phyloP scores from a whole-genome alignment of 1,140 invertebrate species.

The Eupeodes corollae region DNA sequence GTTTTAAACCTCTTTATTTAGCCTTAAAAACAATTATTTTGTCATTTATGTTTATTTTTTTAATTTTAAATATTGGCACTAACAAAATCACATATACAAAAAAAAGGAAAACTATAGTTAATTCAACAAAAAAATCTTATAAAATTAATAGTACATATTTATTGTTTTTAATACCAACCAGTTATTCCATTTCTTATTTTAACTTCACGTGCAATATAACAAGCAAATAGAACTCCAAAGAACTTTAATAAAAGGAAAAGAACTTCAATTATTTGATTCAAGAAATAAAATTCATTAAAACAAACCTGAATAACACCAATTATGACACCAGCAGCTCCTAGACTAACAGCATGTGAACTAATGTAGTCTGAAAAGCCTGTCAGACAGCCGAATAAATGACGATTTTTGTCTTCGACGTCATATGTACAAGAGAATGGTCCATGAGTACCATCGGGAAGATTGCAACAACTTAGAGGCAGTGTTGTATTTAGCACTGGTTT shows the following conservation, averaged over 20 bases:
- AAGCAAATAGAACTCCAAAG: conserved; percentile 38
- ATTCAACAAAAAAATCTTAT: too few relatives aligned
- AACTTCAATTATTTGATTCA: not conserved
- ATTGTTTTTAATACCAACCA: conserved; percentile 10
- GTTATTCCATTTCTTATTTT: conserved; percentile 33
- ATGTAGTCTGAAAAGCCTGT: conserved; percentile 48
- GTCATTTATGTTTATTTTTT: too few relatives aligned
- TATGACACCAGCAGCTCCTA: conserved; percentile 63
- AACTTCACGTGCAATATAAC: conserved; percentile 35
- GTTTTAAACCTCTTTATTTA: too few relatives aligned
- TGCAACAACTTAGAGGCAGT: conserved; percentile 55
- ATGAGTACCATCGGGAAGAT: conserved; percentile 34
- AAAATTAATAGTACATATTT: too few relatives aligned
- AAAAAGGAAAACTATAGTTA: too few relatives aligned
- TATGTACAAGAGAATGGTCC: conserved; percentile 36
- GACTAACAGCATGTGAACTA: conserved; percentile 51
- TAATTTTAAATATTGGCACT: too few relatives aligned
- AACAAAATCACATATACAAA: too few relatives aligned
- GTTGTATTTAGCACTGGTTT: conserved; percentile 8
- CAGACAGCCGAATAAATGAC: conserved; percentile 45
- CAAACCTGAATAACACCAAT: conserved; percentile 62
- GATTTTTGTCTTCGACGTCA: conserved; percentile 12
- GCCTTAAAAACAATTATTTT: too few relatives aligned
- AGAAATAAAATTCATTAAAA: not conserved
- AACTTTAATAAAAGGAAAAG: conserved; percentile 25